These are phyloP conservation scores for Micronycteris hirsuta DNA, from an alignment of 2,113 vertebrate genomes.

Conservation along the genomic window DNA sequence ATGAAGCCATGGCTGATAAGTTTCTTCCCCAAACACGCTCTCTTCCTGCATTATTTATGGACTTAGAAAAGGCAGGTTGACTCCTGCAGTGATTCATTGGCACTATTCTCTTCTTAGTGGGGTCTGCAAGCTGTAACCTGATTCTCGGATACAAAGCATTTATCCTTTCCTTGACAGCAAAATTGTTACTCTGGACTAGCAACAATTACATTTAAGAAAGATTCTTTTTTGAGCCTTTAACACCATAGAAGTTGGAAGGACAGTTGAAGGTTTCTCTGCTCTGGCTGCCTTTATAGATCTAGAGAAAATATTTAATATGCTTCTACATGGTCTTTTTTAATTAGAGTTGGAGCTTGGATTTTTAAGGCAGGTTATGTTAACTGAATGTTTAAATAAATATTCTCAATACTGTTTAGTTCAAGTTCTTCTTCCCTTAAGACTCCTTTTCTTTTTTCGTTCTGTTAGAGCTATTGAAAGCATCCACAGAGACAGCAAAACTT, in stretches of 20 bases:
- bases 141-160: slow-evolving; percentile 22
- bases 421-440: not conserved
- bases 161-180: slow-evolving; percentile 45
- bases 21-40: slow-evolving; percentile 23
- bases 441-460: not conserved
- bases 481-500: slow-evolving; percentile 30
- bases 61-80: slow-evolving; percentile 51
- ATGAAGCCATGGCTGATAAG: slow-evolving; percentile 60
- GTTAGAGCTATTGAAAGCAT: not conserved
- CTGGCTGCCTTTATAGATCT: not conserved
- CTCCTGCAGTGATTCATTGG: slow-evolving; percentile 46
- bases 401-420: not conserved
- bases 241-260: not conserved
- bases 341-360: slow-evolving; percentile 9
- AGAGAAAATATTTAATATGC: slow-evolving; percentile 8
- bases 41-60: slow-evolving; percentile 69
- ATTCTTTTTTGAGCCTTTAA: not conserved
- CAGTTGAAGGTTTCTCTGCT: not conserved
- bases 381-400: slow-evolving; percentile 21
- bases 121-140: slow-evolving; percentile 41
- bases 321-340: not conserved
- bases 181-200: slow-evolving; percentile 7
- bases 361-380: slow-evolving; percentile 8
- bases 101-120: slow-evolving; percentile 19
- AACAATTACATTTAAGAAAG: not conserved